Percentiles rank a stretch among this genome's conserved stretches.
phyloP scores from a whole-genome alignment of 2,113 vertebrate genomes.

The Neogobius melanostomus region DNA sequence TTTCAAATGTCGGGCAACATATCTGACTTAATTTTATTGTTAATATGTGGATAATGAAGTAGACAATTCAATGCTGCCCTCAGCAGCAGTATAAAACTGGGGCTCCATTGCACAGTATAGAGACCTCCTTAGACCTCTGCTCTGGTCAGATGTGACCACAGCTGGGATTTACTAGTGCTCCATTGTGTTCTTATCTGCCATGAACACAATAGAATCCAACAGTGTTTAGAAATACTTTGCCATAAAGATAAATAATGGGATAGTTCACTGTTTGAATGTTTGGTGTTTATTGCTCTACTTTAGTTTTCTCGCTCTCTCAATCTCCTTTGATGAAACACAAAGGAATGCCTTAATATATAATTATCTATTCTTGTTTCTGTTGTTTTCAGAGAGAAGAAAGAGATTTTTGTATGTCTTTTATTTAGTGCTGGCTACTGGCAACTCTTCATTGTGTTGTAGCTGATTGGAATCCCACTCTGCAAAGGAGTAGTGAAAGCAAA shows the following conservation, averaged over 20 bases:
- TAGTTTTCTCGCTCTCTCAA: not conserved
- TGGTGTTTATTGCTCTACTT: not conserved
- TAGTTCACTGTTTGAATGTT: not conserved
- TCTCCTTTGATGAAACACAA: slow-evolving; percentile 3
- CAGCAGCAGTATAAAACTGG: not conserved
- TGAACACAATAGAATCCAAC: not conserved
- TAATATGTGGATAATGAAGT: not conserved
- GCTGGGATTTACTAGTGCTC: not conserved
- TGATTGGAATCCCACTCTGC: not conserved
- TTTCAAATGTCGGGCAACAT: too few species aligned
- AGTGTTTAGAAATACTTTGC: not conserved
- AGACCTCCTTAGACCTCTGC: not conserved
- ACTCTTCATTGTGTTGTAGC: not conserved
- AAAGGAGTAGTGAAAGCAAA: too few species aligned
- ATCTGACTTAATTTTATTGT: not conserved
- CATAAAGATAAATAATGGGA: not conserved
- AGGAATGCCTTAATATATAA: not conserved
- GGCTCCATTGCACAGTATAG: not conserved
- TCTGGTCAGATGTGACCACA: not conserved
- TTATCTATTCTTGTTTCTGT: not conserved
- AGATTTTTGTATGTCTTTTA: not conserved
- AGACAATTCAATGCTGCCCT: not conserved
- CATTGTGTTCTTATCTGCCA: not conserved
- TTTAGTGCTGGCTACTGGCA: not conserved
- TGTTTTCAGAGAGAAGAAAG: not conserved